A percentile compares a stretch with the other conserved stretches of the same genome.
Conservation (phyloP, 2,797 vertebrate genomes). For the Rhinatrema bivittatum region DNA sequence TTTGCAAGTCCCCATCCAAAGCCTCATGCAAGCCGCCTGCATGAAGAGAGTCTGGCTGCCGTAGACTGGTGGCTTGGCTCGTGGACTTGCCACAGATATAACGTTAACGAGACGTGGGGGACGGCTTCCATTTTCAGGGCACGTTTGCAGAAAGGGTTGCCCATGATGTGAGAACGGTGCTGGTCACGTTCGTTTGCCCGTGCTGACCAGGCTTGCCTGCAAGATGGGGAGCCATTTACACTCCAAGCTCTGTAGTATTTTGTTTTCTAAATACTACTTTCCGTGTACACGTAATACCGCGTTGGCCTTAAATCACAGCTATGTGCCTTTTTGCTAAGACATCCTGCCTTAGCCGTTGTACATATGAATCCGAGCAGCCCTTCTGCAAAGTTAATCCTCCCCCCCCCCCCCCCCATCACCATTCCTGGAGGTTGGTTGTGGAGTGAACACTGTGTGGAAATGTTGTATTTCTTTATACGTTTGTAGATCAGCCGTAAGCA, state of each 20-base stretch:
- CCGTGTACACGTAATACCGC: conserved; percentile 38
- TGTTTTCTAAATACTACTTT: no score
- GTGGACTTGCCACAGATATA: no score
- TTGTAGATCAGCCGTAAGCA: no score
- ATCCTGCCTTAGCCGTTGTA: conserved; percentile 41
- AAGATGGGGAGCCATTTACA: conserved; percentile 19
- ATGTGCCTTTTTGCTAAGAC: conserved; percentile 63
- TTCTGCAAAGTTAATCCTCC: no score
- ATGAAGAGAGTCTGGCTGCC: conserved; percentile 4
- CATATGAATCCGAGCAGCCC: no score
- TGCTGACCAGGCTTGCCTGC: conserved; percentile 34
- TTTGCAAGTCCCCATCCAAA: conserved; percentile 49
- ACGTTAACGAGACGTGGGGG: no score
- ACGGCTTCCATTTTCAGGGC: conserved; percentile 14
- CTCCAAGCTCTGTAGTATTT: no score
- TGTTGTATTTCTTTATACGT: no score
- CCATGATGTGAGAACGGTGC: conserved; percentile 27
- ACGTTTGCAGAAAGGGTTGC: conserved; percentile 27
- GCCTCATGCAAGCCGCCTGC: conserved; percentile 14
- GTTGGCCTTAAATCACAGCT: conserved; percentile 67
- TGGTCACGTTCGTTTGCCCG: no score
- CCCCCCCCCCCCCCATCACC: no score
- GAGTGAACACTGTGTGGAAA: no score
- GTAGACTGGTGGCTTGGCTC: conserved; percentile 23
- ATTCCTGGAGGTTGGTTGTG: no score